phyloP scores from a whole-genome alignment of 2,888 invertebrate genomes.

The Athalia rosae region DNA sequence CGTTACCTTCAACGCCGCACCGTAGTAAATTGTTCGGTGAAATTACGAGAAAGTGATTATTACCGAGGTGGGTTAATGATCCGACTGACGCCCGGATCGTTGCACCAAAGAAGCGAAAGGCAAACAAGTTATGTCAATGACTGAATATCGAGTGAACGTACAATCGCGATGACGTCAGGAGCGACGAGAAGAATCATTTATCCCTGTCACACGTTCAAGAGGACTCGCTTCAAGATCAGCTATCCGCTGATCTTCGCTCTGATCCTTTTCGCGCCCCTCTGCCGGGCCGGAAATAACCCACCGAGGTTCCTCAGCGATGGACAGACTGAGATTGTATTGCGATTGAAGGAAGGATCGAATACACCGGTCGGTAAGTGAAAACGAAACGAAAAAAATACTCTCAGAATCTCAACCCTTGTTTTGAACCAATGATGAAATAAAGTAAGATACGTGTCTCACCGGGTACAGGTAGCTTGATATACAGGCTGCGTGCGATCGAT shows the following conservation, averaged over 20 bases:
- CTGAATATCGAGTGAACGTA: slow-evolving; percentile 44
- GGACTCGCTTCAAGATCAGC: slow-evolving; percentile 55
- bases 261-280: slow-evolving; percentile 56
- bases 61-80: slow-evolving; percentile 11
- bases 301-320: slow-evolving; percentile 92
- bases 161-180: slow-evolving; percentile 36
- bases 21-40: neutral
- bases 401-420: neutral
- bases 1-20: neutral
- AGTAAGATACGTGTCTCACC: neutral
- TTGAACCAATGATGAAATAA: neutral
- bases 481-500: slow-evolving; percentile 87
- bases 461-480: slow-evolving; percentile 86
- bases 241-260: slow-evolving; percentile 54
- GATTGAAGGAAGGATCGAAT: slow-evolving; percentile 90
- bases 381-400: neutral
- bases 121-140: slow-evolving; percentile 55
- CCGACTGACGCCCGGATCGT: neutral
- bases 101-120: slow-evolving; percentile 9
- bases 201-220: slow-evolving; percentile 49
- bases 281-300: slow-evolving; percentile 81
- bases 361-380: slow-evolving; percentile 87
- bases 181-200: slow-evolving; percentile 12
- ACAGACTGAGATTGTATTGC: slow-evolving; percentile 92
- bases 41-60: slow-evolving; percentile 21